Base-by-base conservation (phyloP, 2,113 vertebrate genomes). In the Colius striatus region DNA sequence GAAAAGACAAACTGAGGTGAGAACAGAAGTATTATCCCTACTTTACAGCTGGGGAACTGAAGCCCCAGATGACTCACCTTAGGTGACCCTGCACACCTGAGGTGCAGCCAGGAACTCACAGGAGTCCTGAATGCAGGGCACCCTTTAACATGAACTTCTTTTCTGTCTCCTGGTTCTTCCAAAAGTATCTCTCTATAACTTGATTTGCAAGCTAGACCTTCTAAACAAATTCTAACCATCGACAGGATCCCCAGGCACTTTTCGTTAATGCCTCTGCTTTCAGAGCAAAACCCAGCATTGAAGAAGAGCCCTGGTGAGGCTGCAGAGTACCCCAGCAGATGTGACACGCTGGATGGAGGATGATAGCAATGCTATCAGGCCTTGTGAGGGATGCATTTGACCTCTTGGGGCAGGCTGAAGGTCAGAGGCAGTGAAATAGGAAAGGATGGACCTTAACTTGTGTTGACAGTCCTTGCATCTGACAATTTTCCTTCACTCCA, bases 1-100 rank as follows among this genome's bases (percentile, higher is more conserved):
- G 93, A 93, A 83, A 73, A 96, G 65, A 95, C 68, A 79, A 90
- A 79, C 83, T 4, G 66, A 95, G 90, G 92, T 91, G 93, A 96
- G 95, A 97, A 86, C 82, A 95, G 94, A 89, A 84, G 86, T 2
- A 26, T 87, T 72, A 92, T 68, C 83, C 76, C 75, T 29, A 5
- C 65, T 86, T 7, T 90, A 66, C 73, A 95, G 94, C 70, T 72
- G 92, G 94, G 60, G 90, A 90, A 76, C 51, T 1, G 1, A 22
- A 95, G 88, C 80, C 57, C 57, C 80, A 78, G 76, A 89, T 92
- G 57, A 78, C 29, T 95, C 83, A 95, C 95, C 96, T 91, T 1
- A 43, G 76, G 89, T 0, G 77, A 95, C 96, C 96, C 83, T 5
- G 47, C 0, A 0, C 48, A 63, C 51, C 72, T 87, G 84, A 70